Evolutionary conservation across 2,113 vertebrate species (phyloP).

Genomic region (Numida meleagris): DNA sequence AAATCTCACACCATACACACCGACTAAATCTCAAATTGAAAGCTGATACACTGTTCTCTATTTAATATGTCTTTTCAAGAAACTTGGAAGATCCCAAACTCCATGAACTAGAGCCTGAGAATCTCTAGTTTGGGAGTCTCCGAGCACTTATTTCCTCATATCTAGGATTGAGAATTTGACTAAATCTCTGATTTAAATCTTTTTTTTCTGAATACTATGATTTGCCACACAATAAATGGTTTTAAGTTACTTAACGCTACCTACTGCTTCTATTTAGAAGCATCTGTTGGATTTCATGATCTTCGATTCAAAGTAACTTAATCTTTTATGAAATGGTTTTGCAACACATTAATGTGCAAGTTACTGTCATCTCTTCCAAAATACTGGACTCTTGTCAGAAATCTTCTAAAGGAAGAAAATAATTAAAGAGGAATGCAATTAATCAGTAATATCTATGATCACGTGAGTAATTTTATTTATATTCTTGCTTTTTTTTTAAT

Average conservation of each 20-base stretch:
- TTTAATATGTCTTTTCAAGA: background rate
- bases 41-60: background rate
- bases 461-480: background rate
- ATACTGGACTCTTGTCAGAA: background rate
- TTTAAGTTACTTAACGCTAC: background rate
- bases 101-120: background rate
- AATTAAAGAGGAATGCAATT: background rate
- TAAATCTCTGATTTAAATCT: background rate
- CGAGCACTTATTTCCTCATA: background rate
- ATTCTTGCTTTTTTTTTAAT: background rate
- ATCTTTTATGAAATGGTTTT: background rate
- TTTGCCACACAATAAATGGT: background rate
- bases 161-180: background rate
- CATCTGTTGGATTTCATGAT: background rate
- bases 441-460: background rate
- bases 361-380: background rate
- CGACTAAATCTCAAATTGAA: background rate
- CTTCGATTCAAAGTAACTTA: background rate
- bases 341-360: background rate
- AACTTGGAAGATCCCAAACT: background rate
- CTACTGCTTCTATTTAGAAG: background rate
- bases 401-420: background rate
- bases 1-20: background rate
- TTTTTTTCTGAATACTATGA: background rate
- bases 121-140: background rate